Base-by-base conservation (phyloP, 1,140 invertebrate genomes). In the Drosophila willistoni region DNA sequence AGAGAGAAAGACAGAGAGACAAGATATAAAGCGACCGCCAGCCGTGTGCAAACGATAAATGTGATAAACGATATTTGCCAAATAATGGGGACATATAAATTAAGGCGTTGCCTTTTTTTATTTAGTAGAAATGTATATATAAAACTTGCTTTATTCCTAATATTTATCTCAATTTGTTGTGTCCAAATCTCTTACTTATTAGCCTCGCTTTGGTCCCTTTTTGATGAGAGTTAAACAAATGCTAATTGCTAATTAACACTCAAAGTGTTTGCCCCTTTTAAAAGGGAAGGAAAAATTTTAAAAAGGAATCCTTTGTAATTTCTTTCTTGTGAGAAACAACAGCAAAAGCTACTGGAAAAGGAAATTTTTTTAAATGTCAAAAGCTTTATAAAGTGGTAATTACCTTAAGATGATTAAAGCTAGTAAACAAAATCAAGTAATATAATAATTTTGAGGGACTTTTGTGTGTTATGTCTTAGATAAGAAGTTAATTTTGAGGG, bases 41-140 rank as follows among this genome's bases (percentile, higher is more conserved):
- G 82, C 69, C 70, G 70, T 77, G 73, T 87, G 83, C 70, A 54
- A 68, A 80, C 89, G 83, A 87, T 87, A 87, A 86, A 87, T 87
- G 84, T 77, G 83, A 87, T 87, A 87, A 87, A 56, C 83, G 73
- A 80, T 89, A 80, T 89, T 74, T 71, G 72, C 61, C 73, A 68
- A 82, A 83, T 84, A 83, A 73, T 69, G 68, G 72, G 59, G 61
- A 33, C 77, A 73, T 62, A 70, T 78, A 81, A 85, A 81, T 85
- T 75, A 78, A 71, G 73, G 22, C 74, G 41, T 44, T 22, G 10
- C 44, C 44, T 22, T 36, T 59, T 59, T 59, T 19, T 59, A 36
- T 17, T 17, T 36, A 36, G 22, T 19, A 34, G 1, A 57, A 4
- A 34, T 57, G 17, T 14, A 29, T 6, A n/a, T 34, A 12, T 4